Percentiles rank a stretch among this genome's conserved stretches.
These are phyloP conservation scores for Ailuropoda melanoleuca DNA, from an alignment of 2,113 vertebrate genomes.

Conservation along the genomic window DNA sequence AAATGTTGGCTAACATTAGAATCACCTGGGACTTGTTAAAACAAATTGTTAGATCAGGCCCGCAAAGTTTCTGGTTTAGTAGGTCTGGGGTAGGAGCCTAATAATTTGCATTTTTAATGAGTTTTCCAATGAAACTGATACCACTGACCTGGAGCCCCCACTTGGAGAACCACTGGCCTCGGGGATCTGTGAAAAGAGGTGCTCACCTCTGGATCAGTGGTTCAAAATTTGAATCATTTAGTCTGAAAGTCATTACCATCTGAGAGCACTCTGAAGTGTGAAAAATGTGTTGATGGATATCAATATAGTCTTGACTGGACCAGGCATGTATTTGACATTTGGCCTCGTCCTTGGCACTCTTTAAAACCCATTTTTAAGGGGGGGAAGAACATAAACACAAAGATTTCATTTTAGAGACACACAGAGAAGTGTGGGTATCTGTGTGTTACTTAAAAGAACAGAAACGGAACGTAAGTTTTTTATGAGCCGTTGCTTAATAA, in stretches of 20 bases:
- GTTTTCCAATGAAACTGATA: background rate
- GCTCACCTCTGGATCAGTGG: slow-evolving; percentile 67
- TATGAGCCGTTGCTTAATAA: background rate
- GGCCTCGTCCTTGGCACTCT: slow-evolving; percentile 37
- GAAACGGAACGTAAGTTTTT: background rate
- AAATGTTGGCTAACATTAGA: background rate
- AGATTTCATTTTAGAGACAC: slow-evolving; percentile 12
- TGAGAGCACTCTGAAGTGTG: background rate
- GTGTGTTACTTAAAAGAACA: background rate
- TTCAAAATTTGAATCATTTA: slow-evolving; percentile 74
- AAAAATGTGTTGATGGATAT: background rate
- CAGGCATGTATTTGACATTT: background rate
- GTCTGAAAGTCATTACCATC: slow-evolving; percentile 69
- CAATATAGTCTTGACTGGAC: background rate
- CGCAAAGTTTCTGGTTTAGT: background rate
- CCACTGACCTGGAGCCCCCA: background rate
- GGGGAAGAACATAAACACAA: background rate
- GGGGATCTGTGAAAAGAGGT: slow-evolving; percentile 72
- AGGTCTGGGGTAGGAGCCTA: background rate
- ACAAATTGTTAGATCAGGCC: background rate
- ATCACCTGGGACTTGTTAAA: background rate
- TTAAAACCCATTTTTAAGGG: background rate
- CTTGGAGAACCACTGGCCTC: background rate
- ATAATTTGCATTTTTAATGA: background rate
- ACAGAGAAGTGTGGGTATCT: background rate